These are phyloP conservation scores for Protonibea diacanthus DNA, from an alignment of 2,797 vertebrate genomes.

Conservation along the genomic window DNA sequence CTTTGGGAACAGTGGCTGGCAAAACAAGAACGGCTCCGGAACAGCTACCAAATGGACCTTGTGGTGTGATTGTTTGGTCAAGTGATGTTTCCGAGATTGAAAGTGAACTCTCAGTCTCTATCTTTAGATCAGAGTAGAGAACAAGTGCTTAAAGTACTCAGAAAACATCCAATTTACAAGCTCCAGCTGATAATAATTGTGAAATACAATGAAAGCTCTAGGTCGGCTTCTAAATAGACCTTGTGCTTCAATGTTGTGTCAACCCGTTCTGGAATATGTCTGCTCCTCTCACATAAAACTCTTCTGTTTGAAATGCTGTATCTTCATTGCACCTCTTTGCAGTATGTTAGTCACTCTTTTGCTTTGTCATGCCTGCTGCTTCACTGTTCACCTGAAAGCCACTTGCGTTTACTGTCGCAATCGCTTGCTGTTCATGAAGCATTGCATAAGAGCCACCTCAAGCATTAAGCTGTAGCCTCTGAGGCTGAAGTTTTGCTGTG, in stretches of 20 bases:
- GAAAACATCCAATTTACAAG: not conserved
- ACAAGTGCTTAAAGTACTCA: not conserved
- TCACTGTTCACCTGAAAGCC: not conserved
- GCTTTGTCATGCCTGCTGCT: not conserved
- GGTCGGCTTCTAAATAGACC: not conserved
- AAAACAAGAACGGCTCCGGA: not conserved
- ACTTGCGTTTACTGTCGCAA: not conserved
- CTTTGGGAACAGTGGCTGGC: not conserved
- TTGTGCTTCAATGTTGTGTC: not conserved
- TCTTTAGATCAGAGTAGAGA: not conserved
- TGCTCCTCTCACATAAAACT: not conserved
- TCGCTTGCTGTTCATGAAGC: not conserved
- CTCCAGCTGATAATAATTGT: not conserved
- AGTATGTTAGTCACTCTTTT: not conserved
- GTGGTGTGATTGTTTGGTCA: not conserved
- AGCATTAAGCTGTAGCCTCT: constrained; percentile 1
- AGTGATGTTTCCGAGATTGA: not conserved
- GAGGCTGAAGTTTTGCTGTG: not conserved
- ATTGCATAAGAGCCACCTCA: not conserved
- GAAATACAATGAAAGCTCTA: not conserved
- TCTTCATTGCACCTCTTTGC: not conserved
- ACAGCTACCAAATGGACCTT: not conserved
- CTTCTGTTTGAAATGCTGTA: not conserved
- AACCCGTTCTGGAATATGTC: not conserved
- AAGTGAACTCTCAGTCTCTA: not conserved